Evolutionary conservation across 2,888 invertebrate genomes (phyloP), one percentile per base, ranked within the genome.

Genomic region (Lepidocyrtoides sp.): DNA sequence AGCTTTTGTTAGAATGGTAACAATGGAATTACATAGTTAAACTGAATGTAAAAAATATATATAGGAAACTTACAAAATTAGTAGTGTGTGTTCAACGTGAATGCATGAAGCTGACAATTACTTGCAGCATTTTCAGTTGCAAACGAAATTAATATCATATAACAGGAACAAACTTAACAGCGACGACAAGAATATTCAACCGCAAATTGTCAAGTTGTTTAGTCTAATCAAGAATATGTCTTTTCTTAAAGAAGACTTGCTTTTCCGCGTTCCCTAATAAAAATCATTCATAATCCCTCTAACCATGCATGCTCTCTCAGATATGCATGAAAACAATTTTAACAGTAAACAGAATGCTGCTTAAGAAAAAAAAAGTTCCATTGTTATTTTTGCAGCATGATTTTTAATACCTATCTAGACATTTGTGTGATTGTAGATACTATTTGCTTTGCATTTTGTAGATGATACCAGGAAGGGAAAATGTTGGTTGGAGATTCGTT

Each of bases 141-240:
- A n/a, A n/a, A n/a, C n/a, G n/a, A n/a, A n/a, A n/a, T n/a, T n/a
- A n/a, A n/a, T n/a, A 57, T 14, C 26, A 29, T 41, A 17, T 48
- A 23, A 23, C 12, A 48, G 23, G 26, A 75, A 75, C n/a, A 32
- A 51, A 51, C 17, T 54, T 54, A 29, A 26, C 60, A 41, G 32
- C 44, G 12, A 17, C 44, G 32, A 82, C 41, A 60, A 77, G 29
- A 77, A 51, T 60, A 41, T 60, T 36, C 41, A 81, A 82, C 89
- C 89, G 82, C 89, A 89, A 89, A 89, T 82, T 89, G 82, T 89
- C 89, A 89, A 89, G 89, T 51, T 29, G 77, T 75, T 89, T 54
- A 32, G 72, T 82, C 32, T 69, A 82, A 89, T 88, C 81, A 89
- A 60, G 54, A 81, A 60, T 14, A 54, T 54, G 69, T 69, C 66